phyloP scores from a whole-genome alignment of 1,140 invertebrate species.

The Lepidotrigona ventralis region DNA sequence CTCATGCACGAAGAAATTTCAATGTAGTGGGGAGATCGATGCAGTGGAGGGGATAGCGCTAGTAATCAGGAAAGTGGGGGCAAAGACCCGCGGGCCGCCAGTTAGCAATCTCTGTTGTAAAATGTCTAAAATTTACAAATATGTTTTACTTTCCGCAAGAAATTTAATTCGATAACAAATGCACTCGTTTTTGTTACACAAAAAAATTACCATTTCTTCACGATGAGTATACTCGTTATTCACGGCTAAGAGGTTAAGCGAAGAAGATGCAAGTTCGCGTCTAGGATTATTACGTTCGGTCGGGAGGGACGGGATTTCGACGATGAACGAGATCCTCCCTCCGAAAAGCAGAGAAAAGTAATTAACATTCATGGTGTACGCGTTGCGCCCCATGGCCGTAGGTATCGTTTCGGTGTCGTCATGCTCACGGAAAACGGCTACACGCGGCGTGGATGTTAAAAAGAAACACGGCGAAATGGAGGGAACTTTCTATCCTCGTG shows the following conservation, averaged over 20 bases:
- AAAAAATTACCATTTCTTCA: too few species aligned
- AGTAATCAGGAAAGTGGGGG: too few species aligned
- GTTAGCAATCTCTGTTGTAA: too few species aligned
- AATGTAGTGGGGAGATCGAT: too few species aligned
- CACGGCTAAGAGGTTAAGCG: neutral
- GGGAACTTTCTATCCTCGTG: constrained; percentile 19
- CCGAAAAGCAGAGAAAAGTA: constrained; percentile 14
- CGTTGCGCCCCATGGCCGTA: constrained; percentile 21
- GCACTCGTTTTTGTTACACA: too few species aligned
- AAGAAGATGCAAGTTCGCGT: neutral
- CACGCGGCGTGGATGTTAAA: constrained; percentile 57
- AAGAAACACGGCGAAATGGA: constrained; percentile 20
- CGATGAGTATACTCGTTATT: neutral
- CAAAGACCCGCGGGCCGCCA: too few species aligned
- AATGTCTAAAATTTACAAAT: too few species aligned
- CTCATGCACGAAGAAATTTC: too few species aligned
- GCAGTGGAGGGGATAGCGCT: too few species aligned
- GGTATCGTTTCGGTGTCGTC: constrained; percentile 52
- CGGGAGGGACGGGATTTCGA: neutral
- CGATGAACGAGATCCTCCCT: neutral
- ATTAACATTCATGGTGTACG: constrained; percentile 57
- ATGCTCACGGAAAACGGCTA: constrained; percentile 56
- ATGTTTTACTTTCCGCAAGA: too few species aligned
- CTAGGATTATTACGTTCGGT: neutral
- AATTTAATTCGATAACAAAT: too few species aligned